Conservation (phyloP, 2,113 vertebrate genomes). For the Mandrillus leucophaeus region DNA sequence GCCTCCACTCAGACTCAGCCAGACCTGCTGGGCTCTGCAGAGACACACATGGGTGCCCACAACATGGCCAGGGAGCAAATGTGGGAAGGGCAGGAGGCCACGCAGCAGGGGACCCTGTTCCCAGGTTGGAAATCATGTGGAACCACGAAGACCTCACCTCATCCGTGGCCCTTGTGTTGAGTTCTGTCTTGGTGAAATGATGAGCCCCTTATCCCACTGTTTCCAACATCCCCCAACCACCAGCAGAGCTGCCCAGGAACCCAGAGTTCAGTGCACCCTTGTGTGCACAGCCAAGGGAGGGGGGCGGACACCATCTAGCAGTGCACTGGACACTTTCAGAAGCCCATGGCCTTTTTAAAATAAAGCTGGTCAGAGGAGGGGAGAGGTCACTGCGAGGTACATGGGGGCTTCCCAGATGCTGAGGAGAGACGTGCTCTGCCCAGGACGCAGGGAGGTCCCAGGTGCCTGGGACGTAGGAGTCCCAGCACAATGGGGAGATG, state of each 20-base stretch:
- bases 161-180: background rate
- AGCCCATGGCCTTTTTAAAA: background rate
- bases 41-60: rapidly evolving
- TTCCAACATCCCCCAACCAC: background rate
- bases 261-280: rapidly evolving
- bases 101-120: rapidly evolving
- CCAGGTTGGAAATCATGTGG: rapidly evolving
- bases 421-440: background rate
- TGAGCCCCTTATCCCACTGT: rapidly evolving
- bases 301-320: too few relatives aligned
- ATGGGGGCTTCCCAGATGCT: background rate
- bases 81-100: background rate
- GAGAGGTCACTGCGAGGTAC: background rate
- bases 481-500: background rate
- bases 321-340: too few relatives aligned
- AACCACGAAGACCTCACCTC: rapidly evolving
- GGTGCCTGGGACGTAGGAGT: too few relatives aligned
- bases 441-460: background rate
- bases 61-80: rapidly evolving
- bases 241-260: background rate
- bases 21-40: background rate
- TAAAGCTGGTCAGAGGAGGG: background rate
- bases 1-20: background rate
- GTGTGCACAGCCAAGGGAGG: rapidly evolving
- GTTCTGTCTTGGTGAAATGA: background rate